Base-by-base conservation (phyloP, 1,140 invertebrate species). In the Drosophila equinoxialis region DNA sequence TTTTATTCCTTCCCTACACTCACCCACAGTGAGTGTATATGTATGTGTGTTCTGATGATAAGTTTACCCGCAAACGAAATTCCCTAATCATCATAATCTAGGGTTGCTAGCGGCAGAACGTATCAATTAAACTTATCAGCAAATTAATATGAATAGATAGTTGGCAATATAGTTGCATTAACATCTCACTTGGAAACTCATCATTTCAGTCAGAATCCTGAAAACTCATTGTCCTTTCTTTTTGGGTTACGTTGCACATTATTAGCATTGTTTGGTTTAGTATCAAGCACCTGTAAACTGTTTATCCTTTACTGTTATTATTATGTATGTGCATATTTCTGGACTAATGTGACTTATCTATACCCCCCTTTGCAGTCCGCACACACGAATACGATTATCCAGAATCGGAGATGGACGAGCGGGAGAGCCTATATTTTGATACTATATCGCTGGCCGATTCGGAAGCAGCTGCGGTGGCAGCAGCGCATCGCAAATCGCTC, bases 381-480 rank as follows among this genome's bases (percentile, higher is more conserved):
- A 91, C 90, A 73, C 75, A 92, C 89, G 91, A 92, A 58, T 90
- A 91, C 86, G 82, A 87, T 39, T 91, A 91, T 74, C 82, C 90
- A 71, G 81, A 85, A 70, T 92, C 91, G 68, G 91, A 92, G 65
- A 92, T 92, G 91, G 91, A 92, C 68, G 91, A 92, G 68, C 81
- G 91, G 57, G 91, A 92, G 62, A 92, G 91, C 71, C 69, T 92
- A 7, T 92, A 92, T 42, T 91, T 91, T 64, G 91, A 92, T 61
- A 92, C 91, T 20, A 92, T 92, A 20, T 92, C 91, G 54, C 69
- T 92, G 69, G 91, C 91, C 55, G 91, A 91, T 41, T 92, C 91
- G 14, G 91, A 92, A 58, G 87, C 90, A 30, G 90, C 90, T 3
- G 82, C 82, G 1, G 81, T 79, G 30, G 82, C 82, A 23, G 89